Evolutionary conservation across 2,888 invertebrate species (phyloP).

Genomic region (Ypsolopha sequella): DNA sequence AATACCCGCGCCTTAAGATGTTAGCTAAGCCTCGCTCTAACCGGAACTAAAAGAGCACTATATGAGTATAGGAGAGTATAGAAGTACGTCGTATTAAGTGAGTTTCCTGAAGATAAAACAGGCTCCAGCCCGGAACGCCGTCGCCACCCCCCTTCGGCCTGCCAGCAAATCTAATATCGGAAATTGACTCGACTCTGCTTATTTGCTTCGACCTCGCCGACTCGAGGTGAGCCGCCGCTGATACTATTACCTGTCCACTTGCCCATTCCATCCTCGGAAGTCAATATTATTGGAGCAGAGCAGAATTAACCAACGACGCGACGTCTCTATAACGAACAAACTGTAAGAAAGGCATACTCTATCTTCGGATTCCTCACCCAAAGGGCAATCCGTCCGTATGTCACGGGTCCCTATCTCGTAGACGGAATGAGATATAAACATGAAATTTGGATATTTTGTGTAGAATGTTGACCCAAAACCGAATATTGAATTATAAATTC

Average conservation of each 20-base stretch:
- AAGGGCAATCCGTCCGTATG: no score
- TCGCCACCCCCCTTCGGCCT: slow-evolving; percentile 26
- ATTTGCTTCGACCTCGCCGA: slow-evolving; percentile 44
- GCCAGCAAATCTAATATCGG: slow-evolving; percentile 57
- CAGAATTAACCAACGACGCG: no score
- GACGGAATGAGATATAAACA: no score
- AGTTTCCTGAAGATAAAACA: slow-evolving; percentile 23
- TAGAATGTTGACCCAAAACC: no score
- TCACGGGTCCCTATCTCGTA: no score
- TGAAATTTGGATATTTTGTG: no score
- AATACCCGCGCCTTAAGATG: not conserved
- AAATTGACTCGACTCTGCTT: slow-evolving; percentile 48
- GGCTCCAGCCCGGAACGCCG: slow-evolving; percentile 19
- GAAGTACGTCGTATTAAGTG: slow-evolving; percentile 14
- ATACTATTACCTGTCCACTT: slow-evolving; percentile 38
- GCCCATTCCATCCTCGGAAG: not conserved
- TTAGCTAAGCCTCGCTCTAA: not conserved
- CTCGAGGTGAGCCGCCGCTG: slow-evolving; percentile 40
- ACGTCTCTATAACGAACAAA: no score
- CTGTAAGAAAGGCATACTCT: no score
- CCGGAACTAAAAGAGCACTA: not conserved
- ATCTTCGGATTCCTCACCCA: no score
- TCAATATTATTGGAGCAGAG: no score
- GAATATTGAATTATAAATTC: no score
- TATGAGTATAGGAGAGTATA: slow-evolving; percentile 5